Conservation (phyloP, 2,888 invertebrate genomes). For the Sphinx pinastri region DNA sequence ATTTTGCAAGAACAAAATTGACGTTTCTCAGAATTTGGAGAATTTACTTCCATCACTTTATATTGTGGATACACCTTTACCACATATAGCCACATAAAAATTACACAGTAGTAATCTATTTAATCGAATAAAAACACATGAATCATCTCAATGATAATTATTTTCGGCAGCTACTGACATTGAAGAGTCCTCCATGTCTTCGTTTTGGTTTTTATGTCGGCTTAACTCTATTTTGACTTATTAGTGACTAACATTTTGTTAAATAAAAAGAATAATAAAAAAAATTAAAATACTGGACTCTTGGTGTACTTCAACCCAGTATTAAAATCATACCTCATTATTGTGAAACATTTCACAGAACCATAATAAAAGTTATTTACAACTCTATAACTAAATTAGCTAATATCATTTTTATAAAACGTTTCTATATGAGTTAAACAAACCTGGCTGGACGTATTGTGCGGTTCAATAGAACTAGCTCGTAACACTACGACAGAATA, state of each 20-base stretch:
- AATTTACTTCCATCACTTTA: slow-evolving; percentile 22
- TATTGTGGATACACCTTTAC: slow-evolving; percentile 22
- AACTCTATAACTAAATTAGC: slow-evolving; percentile 63
- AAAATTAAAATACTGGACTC: slow-evolving; percentile 66
- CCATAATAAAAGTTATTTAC: slow-evolving; percentile 69
- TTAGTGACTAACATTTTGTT: slow-evolving; percentile 58
- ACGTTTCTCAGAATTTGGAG: slow-evolving; percentile 20
- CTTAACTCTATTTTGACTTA: slow-evolving; percentile 46
- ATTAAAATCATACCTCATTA: slow-evolving; percentile 47
- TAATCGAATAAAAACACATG: slow-evolving; percentile 21
- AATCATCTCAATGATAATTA: background rate
- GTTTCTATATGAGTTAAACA: slow-evolving; percentile 54
- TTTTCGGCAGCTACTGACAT: background rate
- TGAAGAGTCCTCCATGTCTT: slow-evolving; percentile 1
- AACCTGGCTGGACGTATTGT: slow-evolving; percentile 56
- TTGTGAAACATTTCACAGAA: slow-evolving; percentile 52
- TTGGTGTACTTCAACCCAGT: slow-evolving; percentile 50
- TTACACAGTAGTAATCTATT: slow-evolving; percentile 18
- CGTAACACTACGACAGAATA: slow-evolving; percentile 37
- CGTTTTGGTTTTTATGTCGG: slow-evolving; percentile 58
- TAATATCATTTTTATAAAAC: slow-evolving; percentile 56
- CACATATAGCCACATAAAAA: slow-evolving; percentile 19
- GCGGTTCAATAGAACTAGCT: slow-evolving; percentile 66
- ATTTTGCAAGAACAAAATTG: slow-evolving; percentile 23
- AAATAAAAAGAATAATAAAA: slow-evolving; percentile 59